Evolutionary conservation across 2,888 invertebrate species (phyloP), one percentile per base, ranked within the genome.

Genomic region (Hermaeophaga mercurialis): DNA sequence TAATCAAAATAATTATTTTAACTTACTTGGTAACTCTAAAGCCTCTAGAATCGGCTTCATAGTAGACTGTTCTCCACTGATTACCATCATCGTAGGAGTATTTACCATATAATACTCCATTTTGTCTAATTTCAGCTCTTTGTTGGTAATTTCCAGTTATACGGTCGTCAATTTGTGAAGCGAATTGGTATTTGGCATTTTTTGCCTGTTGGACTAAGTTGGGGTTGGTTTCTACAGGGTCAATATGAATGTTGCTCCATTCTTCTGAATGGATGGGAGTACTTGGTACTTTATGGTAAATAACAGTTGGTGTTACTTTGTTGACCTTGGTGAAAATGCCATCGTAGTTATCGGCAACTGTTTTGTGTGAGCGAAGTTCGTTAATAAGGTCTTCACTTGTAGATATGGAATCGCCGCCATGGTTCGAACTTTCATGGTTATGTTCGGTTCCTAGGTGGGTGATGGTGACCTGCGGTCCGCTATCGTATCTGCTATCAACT

Each of bases 11-110:
- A n/a, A n/a, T n/a, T n/a, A n/a, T n/a, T n/a, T n/a, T n/a, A 22
- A 12, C 75, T 77, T 68, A 80, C 80, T 80, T 80, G 7, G 81
- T 71, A 22, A 85, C 79, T 63, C 83, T 75, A 71, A 81, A 85
- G 57, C 84, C 85, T 54, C 81, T 78, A 59, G 83, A 81, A 70
- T 84, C 84, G 62, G 84, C 84, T 58, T 78, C 78, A 66, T 85
- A 85, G 56, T 78, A 71, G 0, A 84, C 81, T 0, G 78, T 82
- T 12, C 82, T 78, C 62, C 73, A 74, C 57, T 78, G 80, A 63
- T 72, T 83, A 1, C 85, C 84, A 70, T 85, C 84, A 56, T 80
- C 80, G 73, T 83, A 85, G 1, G 80, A 79, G 67, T 84, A 84
- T 59, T 75, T 74, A 5, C 84, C 84, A 5, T 61, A 75, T 1